Conservation (phyloP, 2,888 invertebrate genomes). For the Scaptomyza cyrtandrae region DNA sequence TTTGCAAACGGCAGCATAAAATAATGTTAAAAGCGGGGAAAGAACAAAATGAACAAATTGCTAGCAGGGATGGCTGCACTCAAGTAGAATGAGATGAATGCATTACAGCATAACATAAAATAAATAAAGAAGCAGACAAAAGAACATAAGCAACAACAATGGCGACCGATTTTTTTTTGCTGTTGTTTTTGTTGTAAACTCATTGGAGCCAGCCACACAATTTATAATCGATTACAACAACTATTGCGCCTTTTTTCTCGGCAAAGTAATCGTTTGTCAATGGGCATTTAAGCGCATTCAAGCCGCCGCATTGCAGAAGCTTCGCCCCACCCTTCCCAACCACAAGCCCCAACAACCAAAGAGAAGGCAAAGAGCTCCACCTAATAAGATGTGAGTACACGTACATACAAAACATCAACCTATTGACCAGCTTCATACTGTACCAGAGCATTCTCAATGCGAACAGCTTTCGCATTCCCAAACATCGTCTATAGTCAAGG, state of each 20-base stretch:
- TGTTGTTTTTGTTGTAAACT: conserved; percentile 14
- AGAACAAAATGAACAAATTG: conserved; percentile 39
- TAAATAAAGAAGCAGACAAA: conserved; percentile 46
- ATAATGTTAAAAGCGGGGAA: conserved; percentile 31
- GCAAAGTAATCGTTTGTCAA: conserved; percentile 46
- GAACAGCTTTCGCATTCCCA: not conserved
- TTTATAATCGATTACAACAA: conserved; percentile 43
- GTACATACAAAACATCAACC: conserved; percentile 10
- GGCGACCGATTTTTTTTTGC: conserved; percentile 24
- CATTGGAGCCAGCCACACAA: conserved; percentile 25
- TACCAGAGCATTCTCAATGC: not conserved
- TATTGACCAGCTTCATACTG: not conserved
- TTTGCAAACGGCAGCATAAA: conserved; percentile 35
- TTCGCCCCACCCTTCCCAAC: conserved; percentile 6
- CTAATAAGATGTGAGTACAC: not conserved
- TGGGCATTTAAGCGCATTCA: conserved; percentile 37
- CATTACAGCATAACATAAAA: conserved; percentile 28
- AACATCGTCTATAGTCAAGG: not conserved
- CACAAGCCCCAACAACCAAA: not conserved
- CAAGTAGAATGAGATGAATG: conserved; percentile 33
- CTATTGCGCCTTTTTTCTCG: conserved; percentile 18
- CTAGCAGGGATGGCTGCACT: conserved; percentile 30
- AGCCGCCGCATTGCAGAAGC: conserved; percentile 14
- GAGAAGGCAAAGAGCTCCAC: conserved; percentile 14
- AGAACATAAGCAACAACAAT: conserved; percentile 43